Percentiles rank a stretch among this genome's conserved stretches.
Evolutionary conservation across 2,888 invertebrate genomes (phyloP).

Genomic region (Chymomyza fuscimana): DNA sequence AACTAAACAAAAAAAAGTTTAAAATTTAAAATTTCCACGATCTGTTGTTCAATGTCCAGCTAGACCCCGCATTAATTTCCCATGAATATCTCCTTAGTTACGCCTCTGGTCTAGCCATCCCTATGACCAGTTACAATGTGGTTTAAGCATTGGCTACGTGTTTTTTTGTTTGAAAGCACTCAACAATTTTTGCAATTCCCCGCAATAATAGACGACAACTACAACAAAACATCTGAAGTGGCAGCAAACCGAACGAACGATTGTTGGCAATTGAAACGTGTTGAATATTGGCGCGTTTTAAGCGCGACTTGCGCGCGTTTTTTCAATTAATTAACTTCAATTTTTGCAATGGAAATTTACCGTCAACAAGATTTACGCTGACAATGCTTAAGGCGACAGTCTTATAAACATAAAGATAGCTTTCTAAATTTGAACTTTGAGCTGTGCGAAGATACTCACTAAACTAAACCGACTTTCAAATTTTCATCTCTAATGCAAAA

Average conservation of each 20-base stretch:
- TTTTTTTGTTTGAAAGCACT: conserved; percentile 33
- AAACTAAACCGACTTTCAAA: conserved; percentile 38
- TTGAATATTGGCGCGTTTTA: conserved; percentile 34
- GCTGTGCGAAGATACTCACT: conserved; percentile 14
- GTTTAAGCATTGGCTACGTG: conserved; percentile 34
- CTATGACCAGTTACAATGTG: neutral
- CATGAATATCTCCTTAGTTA: too few species aligned
- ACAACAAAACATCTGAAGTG: neutral
- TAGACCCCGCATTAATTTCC: too few species aligned
- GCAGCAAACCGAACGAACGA: neutral
- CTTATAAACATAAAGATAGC: conserved; percentile 57
- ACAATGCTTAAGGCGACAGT: conserved; percentile 50
- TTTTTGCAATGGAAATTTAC: conserved; percentile 58
- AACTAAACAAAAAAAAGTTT: too few species aligned
- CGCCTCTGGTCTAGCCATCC: neutral
- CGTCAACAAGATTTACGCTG: conserved; percentile 52
- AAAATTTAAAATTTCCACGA: too few species aligned
- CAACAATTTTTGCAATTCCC: conserved; percentile 46
- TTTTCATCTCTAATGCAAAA: conserved; percentile 34
- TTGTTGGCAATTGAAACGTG: conserved; percentile 46
- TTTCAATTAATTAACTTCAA: conserved; percentile 57
- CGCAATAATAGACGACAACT: conserved; percentile 1
- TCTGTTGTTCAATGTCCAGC: too few species aligned
- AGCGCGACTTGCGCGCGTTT: conserved; percentile 10
- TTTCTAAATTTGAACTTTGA: conserved; percentile 19